Base-by-base conservation (phyloP, 2,797 vertebrate species). In the Etheostoma nigrum region DNA sequence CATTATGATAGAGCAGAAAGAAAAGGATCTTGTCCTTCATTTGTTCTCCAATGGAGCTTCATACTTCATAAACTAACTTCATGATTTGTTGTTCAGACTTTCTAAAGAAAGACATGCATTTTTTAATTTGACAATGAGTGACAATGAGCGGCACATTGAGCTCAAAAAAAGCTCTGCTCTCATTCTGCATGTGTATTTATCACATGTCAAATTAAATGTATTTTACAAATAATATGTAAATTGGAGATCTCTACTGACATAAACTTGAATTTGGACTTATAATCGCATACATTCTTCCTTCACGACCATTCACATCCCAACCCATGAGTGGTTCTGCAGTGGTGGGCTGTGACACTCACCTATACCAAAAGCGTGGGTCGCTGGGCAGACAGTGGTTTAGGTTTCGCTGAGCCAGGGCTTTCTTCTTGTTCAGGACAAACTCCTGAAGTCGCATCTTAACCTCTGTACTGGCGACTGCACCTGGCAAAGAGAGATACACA, bases 371-470 rank as follows among this genome's bases (percentile, higher is more conserved):
- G 94, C 97, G 97, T 3, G 97, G 97, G 89, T 99, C 97, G 0
- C 94, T 96, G 89, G 97, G 96, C 86, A 99, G 95, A 92, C 97
- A 97, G 94, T 99, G 97, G 96, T 99, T 99, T 71, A 99, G 95
- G 90, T 92, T 97, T 74, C 98, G 94, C 87, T 99, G 97, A 72
- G 98, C 98, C 91, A 99, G 93, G 0, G 97, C 98, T 90, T 99
- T 99, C 95, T 99, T 99, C 87, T 99, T 99, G 86, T 98, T 99
- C 77, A 99, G 94, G 64, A 99, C 98, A 83, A 99, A 99, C 84
- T 99, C 98, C 82, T 99, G 98, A n/a, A 99, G 88, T 64, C 97
- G 97, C 97, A 99, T 97, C 95, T 99, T 99, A 65, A 99, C 98
- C 91, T 99, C 98, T 0, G 98, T 99, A 89, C 98, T 99, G 78